phyloP scores from a whole-genome alignment of 2,888 invertebrate species.

The Thalpophila matura region DNA sequence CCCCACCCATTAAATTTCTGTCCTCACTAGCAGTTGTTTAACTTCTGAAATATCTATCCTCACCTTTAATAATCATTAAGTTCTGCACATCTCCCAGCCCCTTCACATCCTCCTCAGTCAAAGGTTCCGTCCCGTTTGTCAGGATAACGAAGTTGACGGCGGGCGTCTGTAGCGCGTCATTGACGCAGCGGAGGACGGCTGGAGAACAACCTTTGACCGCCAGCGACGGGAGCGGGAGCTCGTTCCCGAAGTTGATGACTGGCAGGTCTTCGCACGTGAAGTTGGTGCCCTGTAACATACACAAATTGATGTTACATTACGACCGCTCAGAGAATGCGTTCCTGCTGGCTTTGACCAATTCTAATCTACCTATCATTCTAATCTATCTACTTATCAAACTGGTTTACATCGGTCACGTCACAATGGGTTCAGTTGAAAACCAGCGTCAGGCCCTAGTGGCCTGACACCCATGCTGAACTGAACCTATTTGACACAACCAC shows the following conservation, averaged over 20 bases:
- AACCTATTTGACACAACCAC: too few relatives aligned
- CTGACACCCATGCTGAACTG: too few relatives aligned
- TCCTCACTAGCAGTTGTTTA: too few relatives aligned
- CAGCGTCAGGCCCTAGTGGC: too few relatives aligned
- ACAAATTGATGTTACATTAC: neutral
- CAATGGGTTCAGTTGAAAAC: too few relatives aligned
- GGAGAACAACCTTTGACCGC: conserved; percentile 23
- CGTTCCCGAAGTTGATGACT: conserved; percentile 32
- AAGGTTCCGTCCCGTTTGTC: neutral
- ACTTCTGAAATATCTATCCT: too few relatives aligned
- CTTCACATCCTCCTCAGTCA: conserved; percentile 26
- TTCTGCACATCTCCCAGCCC: conserved; percentile 17
- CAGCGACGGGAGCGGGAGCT: conserved; percentile 17
- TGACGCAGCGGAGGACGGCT: conserved; percentile 29
- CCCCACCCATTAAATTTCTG: too few relatives aligned
- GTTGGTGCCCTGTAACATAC: conserved; percentile 36
- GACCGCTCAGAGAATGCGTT: too few relatives aligned
- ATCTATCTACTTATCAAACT: too few relatives aligned
- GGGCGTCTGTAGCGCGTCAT: conserved; percentile 3
- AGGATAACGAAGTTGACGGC: conserved; percentile 9
- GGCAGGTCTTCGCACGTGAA: conserved; percentile 47
- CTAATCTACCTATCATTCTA: too few relatives aligned
- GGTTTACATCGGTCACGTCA: too few relatives aligned
- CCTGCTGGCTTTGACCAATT: too few relatives aligned
- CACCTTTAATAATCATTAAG: conserved; percentile 24